These are phyloP conservation scores for Piprites chloris DNA, from an alignment of 2,113 vertebrate species.

Conservation along the genomic window DNA sequence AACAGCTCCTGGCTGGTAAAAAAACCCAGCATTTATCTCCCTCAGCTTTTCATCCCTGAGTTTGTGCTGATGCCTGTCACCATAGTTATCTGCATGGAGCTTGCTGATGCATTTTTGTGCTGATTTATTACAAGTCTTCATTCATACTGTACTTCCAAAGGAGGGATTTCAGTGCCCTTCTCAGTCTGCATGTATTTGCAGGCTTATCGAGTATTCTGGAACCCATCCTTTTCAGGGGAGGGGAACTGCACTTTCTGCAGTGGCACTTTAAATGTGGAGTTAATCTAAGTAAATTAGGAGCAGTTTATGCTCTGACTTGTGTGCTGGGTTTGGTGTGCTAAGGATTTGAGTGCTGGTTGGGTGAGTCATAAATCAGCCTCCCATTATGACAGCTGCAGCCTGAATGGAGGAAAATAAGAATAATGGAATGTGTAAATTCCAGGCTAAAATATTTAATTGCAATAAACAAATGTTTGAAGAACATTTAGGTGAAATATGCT, in stretches of 20 bases:
- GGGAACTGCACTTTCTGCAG: background rate
- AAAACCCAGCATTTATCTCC: background rate
- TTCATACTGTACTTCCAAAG: background rate
- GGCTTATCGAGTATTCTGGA: background rate
- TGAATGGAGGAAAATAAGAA: slow-evolving; percentile 49
- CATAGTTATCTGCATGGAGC: slow-evolving; percentile 2
- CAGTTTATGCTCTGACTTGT: slow-evolving; percentile 50
- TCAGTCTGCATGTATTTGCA: background rate
- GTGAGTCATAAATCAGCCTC: slow-evolving; percentile 61
- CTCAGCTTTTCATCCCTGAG: background rate
- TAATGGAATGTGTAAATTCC: slow-evolving; percentile 58
- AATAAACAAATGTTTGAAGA: slow-evolving; percentile 56
- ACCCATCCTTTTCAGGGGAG: background rate
- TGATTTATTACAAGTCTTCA: background rate
- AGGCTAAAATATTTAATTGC: slow-evolving; percentile 57
- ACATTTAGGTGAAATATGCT: slow-evolving; percentile 21
- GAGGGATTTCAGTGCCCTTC: background rate
- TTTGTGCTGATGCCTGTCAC: slow-evolving; percentile 9
- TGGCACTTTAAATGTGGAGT: background rate
- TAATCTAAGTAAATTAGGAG: slow-evolving; percentile 53
- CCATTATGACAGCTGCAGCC: slow-evolving; percentile 52
- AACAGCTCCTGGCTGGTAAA: background rate
- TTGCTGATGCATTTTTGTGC: background rate
- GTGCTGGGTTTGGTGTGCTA: slow-evolving; percentile 21
- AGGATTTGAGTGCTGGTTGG: slow-evolving; percentile 25